phyloP scores from a whole-genome alignment of 1,140 invertebrate species.

The Trachymyrmex septentrionalis region DNA sequence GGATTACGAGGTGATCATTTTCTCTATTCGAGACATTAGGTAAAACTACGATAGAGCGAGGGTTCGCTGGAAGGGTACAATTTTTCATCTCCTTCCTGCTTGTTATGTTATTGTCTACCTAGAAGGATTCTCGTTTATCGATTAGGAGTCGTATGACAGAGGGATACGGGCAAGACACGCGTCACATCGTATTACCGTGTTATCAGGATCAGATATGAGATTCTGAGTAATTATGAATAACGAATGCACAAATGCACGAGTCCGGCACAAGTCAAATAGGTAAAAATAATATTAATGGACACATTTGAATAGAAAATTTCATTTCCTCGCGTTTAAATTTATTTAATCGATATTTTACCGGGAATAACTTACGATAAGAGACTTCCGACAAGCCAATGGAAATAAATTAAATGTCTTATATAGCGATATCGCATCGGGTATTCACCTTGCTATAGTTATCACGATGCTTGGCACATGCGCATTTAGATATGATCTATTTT shows the following conservation, averaged over 20 bases:
- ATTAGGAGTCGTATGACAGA: slow-evolving; percentile 41
- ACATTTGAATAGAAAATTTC: not conserved
- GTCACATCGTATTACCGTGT: slow-evolving; percentile 4
- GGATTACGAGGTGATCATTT: slow-evolving; percentile 77
- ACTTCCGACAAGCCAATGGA: not conserved
- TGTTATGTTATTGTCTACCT: slow-evolving; percentile 30
- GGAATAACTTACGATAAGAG: too few relatives aligned
- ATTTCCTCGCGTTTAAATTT: not conserved
- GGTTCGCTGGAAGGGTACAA: slow-evolving; percentile 41
- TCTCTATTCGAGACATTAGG: slow-evolving; percentile 44
- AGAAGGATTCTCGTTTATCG: slow-evolving; percentile 50
- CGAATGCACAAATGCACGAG: not conserved
- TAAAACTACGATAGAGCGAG: not conserved
- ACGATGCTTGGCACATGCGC: slow-evolving; percentile 11
- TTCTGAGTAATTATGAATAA: slow-evolving; percentile 47
- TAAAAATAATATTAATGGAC: not conserved
- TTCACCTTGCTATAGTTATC: slow-evolving; percentile 17
- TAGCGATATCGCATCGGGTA: not conserved
- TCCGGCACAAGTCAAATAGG: not conserved
- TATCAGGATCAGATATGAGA: slow-evolving; percentile 22
- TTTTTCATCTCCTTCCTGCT: slow-evolving; percentile 39
- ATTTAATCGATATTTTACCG: slow-evolving; percentile 31
- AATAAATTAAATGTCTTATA: slow-evolving; percentile 23
- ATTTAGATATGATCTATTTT: slow-evolving; percentile 32
- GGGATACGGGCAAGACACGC: not conserved